Evolutionary conservation across 2,113 vertebrate genomes (phyloP).

Genomic region (Eleginops maclovinus): DNA sequence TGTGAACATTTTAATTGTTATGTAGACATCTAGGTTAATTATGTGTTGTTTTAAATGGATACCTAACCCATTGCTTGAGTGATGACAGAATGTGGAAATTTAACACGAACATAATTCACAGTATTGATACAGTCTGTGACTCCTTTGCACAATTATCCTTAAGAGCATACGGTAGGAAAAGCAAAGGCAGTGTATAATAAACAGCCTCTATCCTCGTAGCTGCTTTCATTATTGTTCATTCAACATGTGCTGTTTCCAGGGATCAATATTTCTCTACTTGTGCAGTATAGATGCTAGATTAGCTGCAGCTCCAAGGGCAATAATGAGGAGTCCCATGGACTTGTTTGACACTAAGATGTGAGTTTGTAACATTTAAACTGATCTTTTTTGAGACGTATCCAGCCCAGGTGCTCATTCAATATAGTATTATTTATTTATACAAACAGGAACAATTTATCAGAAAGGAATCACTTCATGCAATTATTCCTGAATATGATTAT

Average conservation of each 20-base stretch:
- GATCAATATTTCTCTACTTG: conserved; percentile 73
- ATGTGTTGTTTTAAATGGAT: not conserved
- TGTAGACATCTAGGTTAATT: not conserved
- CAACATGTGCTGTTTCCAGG: conserved; percentile 53
- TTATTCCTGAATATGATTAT: not conserved
- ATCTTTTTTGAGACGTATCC: conserved; percentile 14
- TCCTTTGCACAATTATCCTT: conserved; percentile 32
- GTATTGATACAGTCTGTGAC: not conserved
- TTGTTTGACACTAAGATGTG: conserved; percentile 16
- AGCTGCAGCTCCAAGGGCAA: conserved; percentile 62
- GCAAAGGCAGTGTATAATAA: conserved; percentile 45
- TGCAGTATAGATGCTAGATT: conserved; percentile 48
- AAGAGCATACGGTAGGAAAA: conserved; percentile 13
- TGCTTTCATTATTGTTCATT: conserved; percentile 67
- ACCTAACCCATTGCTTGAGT: conserved; percentile 1
- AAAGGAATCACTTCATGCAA: not conserved
- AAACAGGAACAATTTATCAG: not conserved
- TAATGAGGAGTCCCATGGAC: conserved; percentile 48
- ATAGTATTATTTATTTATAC: not conserved
- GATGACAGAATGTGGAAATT: not conserved
- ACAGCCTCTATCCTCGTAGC: conserved; percentile 37
- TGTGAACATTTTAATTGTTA: not conserved
- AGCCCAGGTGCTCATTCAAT: not conserved
- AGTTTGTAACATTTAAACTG: conserved; percentile 22
- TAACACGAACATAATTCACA: not conserved